Evolutionary conservation across 2,113 vertebrate genomes (phyloP).

Genomic region (Podarcis raffonei): DNA sequence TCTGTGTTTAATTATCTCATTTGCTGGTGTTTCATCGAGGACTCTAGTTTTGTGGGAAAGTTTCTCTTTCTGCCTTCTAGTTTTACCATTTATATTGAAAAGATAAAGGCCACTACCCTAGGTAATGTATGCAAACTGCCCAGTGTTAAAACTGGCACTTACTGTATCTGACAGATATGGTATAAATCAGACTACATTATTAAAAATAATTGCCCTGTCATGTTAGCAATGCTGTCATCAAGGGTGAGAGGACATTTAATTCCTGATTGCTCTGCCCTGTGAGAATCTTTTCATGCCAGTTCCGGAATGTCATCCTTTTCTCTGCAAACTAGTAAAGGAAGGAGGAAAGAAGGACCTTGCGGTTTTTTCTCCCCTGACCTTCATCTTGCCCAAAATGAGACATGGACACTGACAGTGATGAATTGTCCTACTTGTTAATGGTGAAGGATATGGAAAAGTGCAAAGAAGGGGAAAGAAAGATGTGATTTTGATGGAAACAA

Average conservation of each 20-base stretch:
- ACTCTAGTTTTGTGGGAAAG: not conserved
- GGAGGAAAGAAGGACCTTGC: not conserved
- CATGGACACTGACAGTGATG: not conserved
- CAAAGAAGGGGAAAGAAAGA: not conserved
- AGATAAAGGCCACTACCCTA: not conserved
- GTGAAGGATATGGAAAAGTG: not conserved
- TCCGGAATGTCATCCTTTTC: not conserved
- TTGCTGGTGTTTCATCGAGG: not conserved
- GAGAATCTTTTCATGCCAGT: not conserved
- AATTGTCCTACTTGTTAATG: not conserved
- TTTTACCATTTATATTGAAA: not conserved
- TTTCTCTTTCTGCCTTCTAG: not conserved
- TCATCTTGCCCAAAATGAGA: not conserved
- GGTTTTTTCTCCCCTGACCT: not conserved
- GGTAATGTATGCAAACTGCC: not conserved
- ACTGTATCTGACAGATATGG: constrained; percentile 22
- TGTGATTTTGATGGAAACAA: not conserved
- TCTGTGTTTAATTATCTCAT: not conserved
- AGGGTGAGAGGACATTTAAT: not conserved
- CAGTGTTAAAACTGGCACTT: constrained; percentile 12
- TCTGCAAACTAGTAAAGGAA: not conserved
- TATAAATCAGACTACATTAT: constrained; percentile 20
- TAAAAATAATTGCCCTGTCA: constrained; percentile 18
- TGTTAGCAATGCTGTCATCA: not conserved
- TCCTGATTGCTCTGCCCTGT: not conserved